Evolutionary conservation across 2,888 invertebrate species (phyloP).

Genomic region (Parasteatoda lunata): DNA sequence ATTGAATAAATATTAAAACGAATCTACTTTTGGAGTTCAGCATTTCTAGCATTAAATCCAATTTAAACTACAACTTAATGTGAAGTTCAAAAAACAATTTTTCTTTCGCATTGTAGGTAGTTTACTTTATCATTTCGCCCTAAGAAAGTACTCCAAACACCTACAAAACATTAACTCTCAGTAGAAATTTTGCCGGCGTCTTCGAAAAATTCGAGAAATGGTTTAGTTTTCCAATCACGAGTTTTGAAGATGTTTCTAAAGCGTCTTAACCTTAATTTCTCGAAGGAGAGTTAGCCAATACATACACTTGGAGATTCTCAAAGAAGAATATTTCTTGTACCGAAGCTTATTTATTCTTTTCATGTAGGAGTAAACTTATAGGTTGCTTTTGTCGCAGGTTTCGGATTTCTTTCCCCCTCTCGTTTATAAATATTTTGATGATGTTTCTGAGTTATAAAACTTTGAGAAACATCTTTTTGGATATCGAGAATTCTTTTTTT

Average conservation of each 20-base stretch:
- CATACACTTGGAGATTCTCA: conserved; percentile 1
- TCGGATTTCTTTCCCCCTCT: background rate
- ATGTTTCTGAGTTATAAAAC: background rate
- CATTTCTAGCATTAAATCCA: no score
- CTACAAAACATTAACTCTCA: conserved; percentile 24
- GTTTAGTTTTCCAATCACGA: conserved; percentile 21
- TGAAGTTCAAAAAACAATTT: background rate
- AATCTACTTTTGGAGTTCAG: no score
- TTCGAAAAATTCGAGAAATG: conserved; percentile 25
- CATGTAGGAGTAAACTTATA: conserved; percentile 21
- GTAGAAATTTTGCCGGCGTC: conserved; percentile 27
- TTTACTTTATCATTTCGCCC: background rate
- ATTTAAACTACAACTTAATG: no score
- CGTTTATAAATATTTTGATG: conserved; percentile 42
- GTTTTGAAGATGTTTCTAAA: conserved; percentile 29
- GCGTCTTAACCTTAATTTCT: conserved; percentile 23
- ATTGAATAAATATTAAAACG: no score
- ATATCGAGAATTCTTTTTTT: no score
- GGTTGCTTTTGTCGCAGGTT: background rate
- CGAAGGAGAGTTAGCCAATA: conserved; percentile 14
- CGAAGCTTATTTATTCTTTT: conserved; percentile 38
- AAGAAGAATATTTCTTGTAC: conserved; percentile 19
- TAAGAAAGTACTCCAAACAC: background rate
- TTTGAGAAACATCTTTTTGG: no score
- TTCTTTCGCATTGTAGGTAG: background rate